A percentile compares a stretch with the other conserved stretches of the same genome.
These are phyloP conservation scores for Psephotus haematonotus DNA, from an alignment of 2,113 vertebrate genomes.

Conservation along the genomic window DNA sequence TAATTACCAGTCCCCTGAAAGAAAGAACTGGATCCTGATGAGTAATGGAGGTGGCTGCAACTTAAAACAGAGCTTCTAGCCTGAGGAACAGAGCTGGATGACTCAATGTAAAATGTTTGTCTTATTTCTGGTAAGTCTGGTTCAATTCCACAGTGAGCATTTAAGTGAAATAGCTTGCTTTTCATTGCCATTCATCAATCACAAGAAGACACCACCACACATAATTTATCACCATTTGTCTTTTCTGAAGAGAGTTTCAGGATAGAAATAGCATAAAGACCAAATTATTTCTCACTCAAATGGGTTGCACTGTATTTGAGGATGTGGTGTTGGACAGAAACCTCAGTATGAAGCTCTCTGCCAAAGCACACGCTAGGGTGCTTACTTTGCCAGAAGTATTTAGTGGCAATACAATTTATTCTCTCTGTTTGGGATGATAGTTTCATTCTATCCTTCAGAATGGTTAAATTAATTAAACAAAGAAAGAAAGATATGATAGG, in stretches of 20 bases:
- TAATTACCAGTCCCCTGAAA: conserved; percentile 38
- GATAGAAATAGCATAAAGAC: neutral
- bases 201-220: neutral
- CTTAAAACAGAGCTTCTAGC: neutral
- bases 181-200: neutral
- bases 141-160: neutral
- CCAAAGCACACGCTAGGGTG: neutral
- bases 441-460: neutral
- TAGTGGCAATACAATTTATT: neutral
- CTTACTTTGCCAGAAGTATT: neutral
- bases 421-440: neutral
- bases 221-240: neutral
- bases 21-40: conserved; percentile 15
- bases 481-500: neutral
- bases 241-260: neutral
- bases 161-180: neutral
- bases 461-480: neutral
- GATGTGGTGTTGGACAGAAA: neutral
- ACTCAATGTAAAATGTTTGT: neutral
- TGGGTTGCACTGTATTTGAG: neutral
- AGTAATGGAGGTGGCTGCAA: conserved; percentile 10
- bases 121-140: neutral
- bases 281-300: neutral
- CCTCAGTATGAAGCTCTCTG: neutral
- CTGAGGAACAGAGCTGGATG: neutral